Percentiles rank a stretch among this genome's conserved stretches.
phyloP scores from a whole-genome alignment of 2,888 invertebrate species.

The Ischnura elegans region DNA sequence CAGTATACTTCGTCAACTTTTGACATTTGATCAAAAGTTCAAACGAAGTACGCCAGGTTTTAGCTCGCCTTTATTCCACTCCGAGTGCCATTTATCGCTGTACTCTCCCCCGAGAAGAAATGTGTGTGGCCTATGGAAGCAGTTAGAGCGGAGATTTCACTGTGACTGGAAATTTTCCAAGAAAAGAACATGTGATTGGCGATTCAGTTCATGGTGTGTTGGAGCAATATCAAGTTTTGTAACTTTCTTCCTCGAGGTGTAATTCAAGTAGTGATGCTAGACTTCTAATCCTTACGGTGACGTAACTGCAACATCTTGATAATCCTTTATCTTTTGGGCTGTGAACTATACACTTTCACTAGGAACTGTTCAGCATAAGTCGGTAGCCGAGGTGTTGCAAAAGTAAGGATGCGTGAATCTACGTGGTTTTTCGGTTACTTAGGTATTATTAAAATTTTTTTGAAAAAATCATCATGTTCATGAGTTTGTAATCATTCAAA shows the following conservation, averaged over 20 bases:
- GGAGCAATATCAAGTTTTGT: neutral
- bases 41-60: too few relatives aligned
- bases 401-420: too few relatives aligned
- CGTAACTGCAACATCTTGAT: neutral
- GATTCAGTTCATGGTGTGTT: neutral
- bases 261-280: neutral
- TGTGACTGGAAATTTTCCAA: constrained; percentile 12
- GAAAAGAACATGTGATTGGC: neutral
- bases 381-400: too few relatives aligned
- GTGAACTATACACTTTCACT: too few relatives aligned
- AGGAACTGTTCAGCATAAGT: too few relatives aligned
- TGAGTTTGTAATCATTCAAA: too few relatives aligned
- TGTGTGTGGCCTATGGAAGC: neutral
- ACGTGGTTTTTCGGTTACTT: too few relatives aligned
- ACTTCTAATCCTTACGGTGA: neutral
- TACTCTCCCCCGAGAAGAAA: neutral
- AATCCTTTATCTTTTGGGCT: too few relatives aligned
- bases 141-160: neutral
- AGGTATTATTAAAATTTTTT: too few relatives aligned
- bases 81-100: neutral
- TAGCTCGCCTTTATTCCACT: neutral
- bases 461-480: too few relatives aligned
- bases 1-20: too few relatives aligned
- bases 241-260: neutral
- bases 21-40: too few relatives aligned